phyloP scores from a whole-genome alignment of 2,113 vertebrate genomes.

The Camelus dromedarius region DNA sequence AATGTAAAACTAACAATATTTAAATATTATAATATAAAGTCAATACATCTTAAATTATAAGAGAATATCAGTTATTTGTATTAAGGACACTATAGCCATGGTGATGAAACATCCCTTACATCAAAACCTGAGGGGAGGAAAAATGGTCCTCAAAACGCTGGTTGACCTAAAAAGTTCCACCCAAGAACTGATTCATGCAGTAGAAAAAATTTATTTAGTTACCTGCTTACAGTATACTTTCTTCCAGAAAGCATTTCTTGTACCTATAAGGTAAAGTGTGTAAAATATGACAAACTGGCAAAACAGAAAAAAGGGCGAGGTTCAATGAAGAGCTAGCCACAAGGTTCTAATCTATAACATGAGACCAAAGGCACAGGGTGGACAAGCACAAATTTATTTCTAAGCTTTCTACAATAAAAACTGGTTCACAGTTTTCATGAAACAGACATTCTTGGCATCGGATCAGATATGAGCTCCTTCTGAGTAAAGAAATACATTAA shows the following conservation, averaged over 20 bases:
- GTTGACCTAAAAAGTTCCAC: not conserved
- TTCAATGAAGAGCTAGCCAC: not conserved
- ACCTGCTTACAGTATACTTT: slow-evolving; percentile 40
- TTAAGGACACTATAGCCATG: not conserved
- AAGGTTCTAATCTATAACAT: not conserved
- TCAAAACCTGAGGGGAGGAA: not conserved
- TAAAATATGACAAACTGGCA: not conserved
- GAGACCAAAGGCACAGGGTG: not conserved
- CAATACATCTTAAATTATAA: not conserved
- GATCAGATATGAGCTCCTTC: not conserved
- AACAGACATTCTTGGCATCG: not conserved
- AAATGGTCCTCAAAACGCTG: not conserved
- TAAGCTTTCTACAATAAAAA: not conserved
- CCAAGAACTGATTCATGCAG: not conserved
- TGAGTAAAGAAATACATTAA: slow-evolving; percentile 29
- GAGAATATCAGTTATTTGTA: not conserved
- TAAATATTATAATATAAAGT: not conserved
- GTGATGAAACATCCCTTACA: not conserved
- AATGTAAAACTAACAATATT: not conserved
- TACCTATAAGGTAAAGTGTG: not conserved
- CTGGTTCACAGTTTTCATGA: not conserved
- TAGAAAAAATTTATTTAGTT: slow-evolving; percentile 25
- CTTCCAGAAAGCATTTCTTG: not conserved
- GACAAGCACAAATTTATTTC: not conserved
- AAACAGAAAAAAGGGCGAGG: not conserved